phyloP scores from a whole-genome alignment of 2,888 invertebrate species.

The Mechanitis messenoides region DNA sequence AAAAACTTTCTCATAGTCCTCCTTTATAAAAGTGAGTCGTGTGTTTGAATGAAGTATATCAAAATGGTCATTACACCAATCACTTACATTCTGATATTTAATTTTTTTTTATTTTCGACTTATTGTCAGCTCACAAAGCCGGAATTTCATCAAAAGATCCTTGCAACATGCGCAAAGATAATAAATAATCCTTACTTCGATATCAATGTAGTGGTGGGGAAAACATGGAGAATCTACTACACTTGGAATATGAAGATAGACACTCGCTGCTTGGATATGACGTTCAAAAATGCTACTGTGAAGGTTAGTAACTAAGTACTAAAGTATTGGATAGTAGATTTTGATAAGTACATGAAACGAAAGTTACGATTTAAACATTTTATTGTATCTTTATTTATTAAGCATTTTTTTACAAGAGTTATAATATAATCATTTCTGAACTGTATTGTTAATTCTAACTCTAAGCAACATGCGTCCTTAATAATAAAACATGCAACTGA shows the following conservation, averaged over 20 bases:
- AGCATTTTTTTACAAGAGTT: too few relatives aligned
- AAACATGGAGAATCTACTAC: constrained; percentile 55
- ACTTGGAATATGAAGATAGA: constrained; percentile 53
- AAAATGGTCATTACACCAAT: constrained; percentile 6
- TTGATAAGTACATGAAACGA: background rate
- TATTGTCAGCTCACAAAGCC: constrained; percentile 16
- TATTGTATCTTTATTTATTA: too few relatives aligned
- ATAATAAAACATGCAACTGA: too few relatives aligned
- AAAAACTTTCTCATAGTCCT: constrained; percentile 21
- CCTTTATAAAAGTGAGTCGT: constrained; percentile 20
- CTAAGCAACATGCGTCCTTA: too few relatives aligned
- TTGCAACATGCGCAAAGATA: constrained; percentile 39
- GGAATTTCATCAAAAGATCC: constrained; percentile 24
- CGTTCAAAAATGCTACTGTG: constrained; percentile 45
- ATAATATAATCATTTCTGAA: too few relatives aligned
- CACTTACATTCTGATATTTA: background rate
- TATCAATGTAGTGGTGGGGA: constrained; percentile 45
- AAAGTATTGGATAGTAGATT: background rate
- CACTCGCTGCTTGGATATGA: constrained; percentile 49
- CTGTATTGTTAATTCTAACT: too few relatives aligned
- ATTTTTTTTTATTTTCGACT: background rate
- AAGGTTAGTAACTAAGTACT: constrained; percentile 35
- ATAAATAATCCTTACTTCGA: constrained; percentile 50
- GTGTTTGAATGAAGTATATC: background rate
- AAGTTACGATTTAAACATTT: too few relatives aligned